phyloP scores from a whole-genome alignment of 2,797 vertebrate genomes.

The Poeciliopsis turneri region DNA sequence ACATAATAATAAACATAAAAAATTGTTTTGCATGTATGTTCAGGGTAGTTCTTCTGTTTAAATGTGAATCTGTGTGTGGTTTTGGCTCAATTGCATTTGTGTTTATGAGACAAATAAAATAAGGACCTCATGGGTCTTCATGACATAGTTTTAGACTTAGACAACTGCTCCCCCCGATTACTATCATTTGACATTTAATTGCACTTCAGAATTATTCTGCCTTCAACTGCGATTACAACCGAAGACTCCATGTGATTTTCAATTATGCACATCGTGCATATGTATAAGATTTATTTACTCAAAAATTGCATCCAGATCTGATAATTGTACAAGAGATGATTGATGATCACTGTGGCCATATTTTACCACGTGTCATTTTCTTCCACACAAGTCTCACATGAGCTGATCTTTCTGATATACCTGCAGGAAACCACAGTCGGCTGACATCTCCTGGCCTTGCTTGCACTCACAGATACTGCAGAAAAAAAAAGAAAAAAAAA shows the following conservation, averaged over 20 bases:
- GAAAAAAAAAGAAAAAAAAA: not conserved
- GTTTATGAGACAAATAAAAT: not conserved
- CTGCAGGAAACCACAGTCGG: slow-evolving; percentile 37
- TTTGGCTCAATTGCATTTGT: not conserved
- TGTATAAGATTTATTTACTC: not conserved
- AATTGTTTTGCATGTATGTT: not conserved
- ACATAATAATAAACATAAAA: not conserved
- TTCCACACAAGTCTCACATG: slow-evolving; percentile 33
- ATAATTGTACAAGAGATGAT: not conserved
- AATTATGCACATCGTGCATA: not conserved
- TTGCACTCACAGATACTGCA: slow-evolving; percentile 2
- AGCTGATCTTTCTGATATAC: slow-evolving; percentile 8
- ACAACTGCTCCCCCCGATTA: not conserved
- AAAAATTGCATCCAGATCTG: not conserved
- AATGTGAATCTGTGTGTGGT: not conserved
- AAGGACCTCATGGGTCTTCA: not conserved
- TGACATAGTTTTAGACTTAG: not conserved
- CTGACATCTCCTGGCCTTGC: slow-evolving; percentile 27
- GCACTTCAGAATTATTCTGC: not conserved
- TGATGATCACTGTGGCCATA: not conserved
- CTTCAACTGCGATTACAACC: not conserved
- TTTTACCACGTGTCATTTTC: not conserved
- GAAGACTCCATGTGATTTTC: not conserved
- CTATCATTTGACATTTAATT: not conserved
- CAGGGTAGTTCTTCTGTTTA: not conserved